Evolutionary conservation across 2,113 vertebrate genomes (phyloP).

Genomic region (Acanthochromis polyacanthus): DNA sequence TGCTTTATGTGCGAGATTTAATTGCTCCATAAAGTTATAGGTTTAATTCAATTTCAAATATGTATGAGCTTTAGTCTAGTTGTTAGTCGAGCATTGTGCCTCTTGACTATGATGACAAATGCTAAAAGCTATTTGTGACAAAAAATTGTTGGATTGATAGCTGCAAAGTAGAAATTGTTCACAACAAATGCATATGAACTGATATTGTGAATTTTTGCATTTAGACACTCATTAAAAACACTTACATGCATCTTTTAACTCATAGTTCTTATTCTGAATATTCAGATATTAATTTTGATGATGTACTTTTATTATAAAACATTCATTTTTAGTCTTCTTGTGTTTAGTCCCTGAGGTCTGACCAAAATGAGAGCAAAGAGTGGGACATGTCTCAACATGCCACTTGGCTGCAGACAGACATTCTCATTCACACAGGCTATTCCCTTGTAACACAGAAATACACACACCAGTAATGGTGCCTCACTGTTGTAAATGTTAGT

Average conservation of each 20-base stretch:
- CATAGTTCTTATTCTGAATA: not conserved
- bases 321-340: not conserved
- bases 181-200: not conserved
- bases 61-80: not conserved
- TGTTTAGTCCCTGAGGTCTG: conserved; percentile 11
- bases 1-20: conserved; percentile 20
- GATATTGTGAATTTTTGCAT: not conserved
- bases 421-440: not conserved
- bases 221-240: not conserved
- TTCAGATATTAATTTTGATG: not conserved
- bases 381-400: conserved; percentile 36
- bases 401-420: conserved; percentile 13
- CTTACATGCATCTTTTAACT: not conserved
- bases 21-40: not conserved
- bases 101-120: not conserved
- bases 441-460: not conserved
- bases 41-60: conserved; percentile 1
- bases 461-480: not conserved
- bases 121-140: not conserved
- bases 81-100: conserved; percentile 5
- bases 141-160: not conserved
- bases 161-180: not conserved
- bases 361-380: conserved; percentile 9
- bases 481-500: not conserved
- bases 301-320: not conserved